Conservation (phyloP, 2,797 vertebrate genomes). For the Acipenser transmontanus region DNA sequence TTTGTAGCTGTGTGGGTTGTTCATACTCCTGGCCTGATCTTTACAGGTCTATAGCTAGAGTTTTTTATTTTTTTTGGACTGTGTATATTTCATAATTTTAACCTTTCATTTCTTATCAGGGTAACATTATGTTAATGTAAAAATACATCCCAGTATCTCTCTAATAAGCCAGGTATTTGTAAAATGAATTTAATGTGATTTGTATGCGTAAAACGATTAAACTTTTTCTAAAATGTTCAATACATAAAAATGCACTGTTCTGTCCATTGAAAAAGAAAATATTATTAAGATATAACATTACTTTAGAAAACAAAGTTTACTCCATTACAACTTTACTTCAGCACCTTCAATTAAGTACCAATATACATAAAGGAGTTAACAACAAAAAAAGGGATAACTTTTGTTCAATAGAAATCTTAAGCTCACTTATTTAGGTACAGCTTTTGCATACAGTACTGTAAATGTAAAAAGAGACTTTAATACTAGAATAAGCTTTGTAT, state of each 20-base stretch:
- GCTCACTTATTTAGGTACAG: background rate
- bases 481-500: background rate
- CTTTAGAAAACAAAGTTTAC: too few relatives aligned
- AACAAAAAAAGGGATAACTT: background rate
- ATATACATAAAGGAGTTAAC: background rate
- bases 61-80: background rate
- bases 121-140: too few relatives aligned
- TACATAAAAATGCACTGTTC: too few relatives aligned
- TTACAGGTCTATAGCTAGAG: background rate
- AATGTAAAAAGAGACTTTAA: background rate
- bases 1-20: background rate
- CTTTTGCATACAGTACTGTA: background rate
- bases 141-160: too few relatives aligned
- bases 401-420: background rate
- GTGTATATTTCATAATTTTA: too few relatives aligned
- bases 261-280: too few relatives aligned
- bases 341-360: background rate
- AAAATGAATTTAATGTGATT: too few relatives aligned
- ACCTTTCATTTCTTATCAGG: too few relatives aligned
- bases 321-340: background rate
- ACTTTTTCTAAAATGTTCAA: too few relatives aligned
- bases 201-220: too few relatives aligned
- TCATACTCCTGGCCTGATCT: background rate
- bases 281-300: too few relatives aligned
- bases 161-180: too few relatives aligned